A percentile compares a stretch with the other conserved stretches of the same genome.
phyloP scores from a whole-genome alignment of 64 coral and sea anemone genomes.

The Exaiptasia diaphana region DNA sequence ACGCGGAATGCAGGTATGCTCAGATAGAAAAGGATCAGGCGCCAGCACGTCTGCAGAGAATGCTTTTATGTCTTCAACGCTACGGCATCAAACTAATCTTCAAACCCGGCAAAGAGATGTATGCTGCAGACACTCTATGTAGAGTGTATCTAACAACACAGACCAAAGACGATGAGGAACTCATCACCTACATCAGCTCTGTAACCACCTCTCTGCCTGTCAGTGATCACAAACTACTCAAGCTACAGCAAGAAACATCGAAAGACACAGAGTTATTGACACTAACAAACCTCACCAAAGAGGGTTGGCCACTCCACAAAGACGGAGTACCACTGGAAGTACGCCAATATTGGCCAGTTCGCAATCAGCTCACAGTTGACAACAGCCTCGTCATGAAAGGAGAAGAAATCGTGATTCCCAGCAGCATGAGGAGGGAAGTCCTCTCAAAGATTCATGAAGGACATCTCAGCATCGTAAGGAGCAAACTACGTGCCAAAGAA shows the following conservation, averaged over 20 bases:
- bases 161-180: too few species aligned
- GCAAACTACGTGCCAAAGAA: too few species aligned
- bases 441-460: too few species aligned
- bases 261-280: not conserved
- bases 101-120: not conserved
- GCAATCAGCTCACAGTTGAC: not conserved
- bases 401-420: too few species aligned
- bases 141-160: not conserved
- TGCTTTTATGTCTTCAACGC: not conserved
- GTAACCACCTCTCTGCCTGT: not conserved
- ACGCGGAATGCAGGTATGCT: conserved; percentile 26
- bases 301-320: not conserved
- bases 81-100: not conserved
- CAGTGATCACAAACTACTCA: not conserved
- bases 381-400: not conserved
- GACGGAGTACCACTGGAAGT: not conserved
- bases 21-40: conserved; percentile 29
- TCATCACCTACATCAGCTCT: not conserved
- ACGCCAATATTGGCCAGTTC: not conserved
- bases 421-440: too few species aligned
- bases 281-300: not conserved
- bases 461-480: too few species aligned
- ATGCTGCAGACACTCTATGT: not conserved
- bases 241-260: not conserved
- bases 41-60: not conserved